Percentiles rank a stretch among this genome's conserved stretches.
Evolutionary conservation across 2,888 invertebrate species (phyloP).

Genomic region (Pecten maximus): DNA sequence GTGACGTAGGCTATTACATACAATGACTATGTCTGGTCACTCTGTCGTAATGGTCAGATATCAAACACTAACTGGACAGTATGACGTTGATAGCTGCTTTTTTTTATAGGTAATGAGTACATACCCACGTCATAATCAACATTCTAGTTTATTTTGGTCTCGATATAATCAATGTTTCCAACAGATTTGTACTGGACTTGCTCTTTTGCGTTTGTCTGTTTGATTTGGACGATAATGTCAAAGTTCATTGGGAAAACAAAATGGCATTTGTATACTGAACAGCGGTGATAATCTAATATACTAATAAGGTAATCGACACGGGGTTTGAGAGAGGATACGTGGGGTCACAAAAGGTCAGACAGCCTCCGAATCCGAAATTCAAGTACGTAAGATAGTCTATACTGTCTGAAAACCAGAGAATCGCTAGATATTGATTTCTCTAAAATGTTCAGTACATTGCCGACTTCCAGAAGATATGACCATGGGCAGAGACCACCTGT

Average conservation of each 20-base stretch:
- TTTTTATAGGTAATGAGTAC: background rate
- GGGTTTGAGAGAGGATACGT: background rate
- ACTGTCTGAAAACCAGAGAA: background rate
- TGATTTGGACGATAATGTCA: background rate
- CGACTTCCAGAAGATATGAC: background rate
- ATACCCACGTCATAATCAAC: background rate
- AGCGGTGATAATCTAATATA: background rate
- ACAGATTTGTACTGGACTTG: background rate
- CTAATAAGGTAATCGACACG: background rate
- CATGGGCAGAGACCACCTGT: background rate
- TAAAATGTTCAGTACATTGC: background rate
- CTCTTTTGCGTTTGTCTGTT: background rate
- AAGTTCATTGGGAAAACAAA: background rate
- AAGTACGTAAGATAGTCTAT: background rate
- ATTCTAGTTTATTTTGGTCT: background rate
- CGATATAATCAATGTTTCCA: background rate
- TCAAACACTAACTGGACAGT: background rate
- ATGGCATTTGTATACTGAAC: background rate
- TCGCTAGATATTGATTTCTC: background rate
- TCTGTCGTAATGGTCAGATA: background rate
- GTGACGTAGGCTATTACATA: background rate
- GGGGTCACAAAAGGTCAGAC: conserved; percentile 4
- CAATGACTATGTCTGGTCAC: background rate
- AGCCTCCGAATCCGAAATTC: background rate
- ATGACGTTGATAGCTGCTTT: background rate